Conservation (phyloP, 1,140 invertebrate species). For the Drosophila parabipectinata region DNA sequence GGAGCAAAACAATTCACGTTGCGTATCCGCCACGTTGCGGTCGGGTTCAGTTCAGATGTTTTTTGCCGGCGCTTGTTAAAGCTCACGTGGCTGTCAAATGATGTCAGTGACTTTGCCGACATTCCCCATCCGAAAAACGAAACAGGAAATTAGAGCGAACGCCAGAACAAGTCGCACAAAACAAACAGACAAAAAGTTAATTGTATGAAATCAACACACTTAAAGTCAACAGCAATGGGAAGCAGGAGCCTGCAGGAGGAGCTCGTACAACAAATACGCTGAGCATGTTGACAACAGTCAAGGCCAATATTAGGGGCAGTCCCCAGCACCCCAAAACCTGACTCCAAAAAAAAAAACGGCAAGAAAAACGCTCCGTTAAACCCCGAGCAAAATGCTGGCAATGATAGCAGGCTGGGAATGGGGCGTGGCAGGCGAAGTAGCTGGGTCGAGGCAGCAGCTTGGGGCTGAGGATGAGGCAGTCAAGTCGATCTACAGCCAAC, state of each 20-base stretch:
- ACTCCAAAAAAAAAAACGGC: slow-evolving; percentile 6
- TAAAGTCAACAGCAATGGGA: slow-evolving; percentile 71
- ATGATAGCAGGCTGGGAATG: slow-evolving; percentile 30
- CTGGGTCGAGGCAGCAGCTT: slow-evolving; percentile 2
- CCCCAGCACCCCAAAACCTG: slow-evolving; percentile 24
- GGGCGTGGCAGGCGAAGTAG: slow-evolving; percentile 25
- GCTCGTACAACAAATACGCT: slow-evolving; percentile 57
- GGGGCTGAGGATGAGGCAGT: slow-evolving; percentile 12
- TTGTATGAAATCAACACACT: slow-evolving; percentile 81
- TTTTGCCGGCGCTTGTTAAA: slow-evolving; percentile 41
- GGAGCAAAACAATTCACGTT: slow-evolving; percentile 26
- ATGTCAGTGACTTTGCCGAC: slow-evolving; percentile 47
- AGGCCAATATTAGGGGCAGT: slow-evolving; percentile 69
- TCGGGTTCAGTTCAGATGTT: slow-evolving; percentile 7
- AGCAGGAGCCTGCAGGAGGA: slow-evolving; percentile 18
- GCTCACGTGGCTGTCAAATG: slow-evolving; percentile 54
- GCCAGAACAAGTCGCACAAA: slow-evolving; percentile 53
- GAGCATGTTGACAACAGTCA: slow-evolving; percentile 76
- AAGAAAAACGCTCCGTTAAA: slow-evolving; percentile 6
- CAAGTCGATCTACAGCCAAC: slow-evolving; percentile 49
- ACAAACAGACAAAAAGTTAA: slow-evolving; percentile 79
- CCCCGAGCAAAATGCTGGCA: slow-evolving; percentile 32
- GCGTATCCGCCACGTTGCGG: slow-evolving; percentile 44
- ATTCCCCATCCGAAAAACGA: slow-evolving; percentile 9
- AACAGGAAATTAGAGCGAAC: slow-evolving; percentile 61